Evolutionary conservation across 2,797 vertebrate species (phyloP), one percentile per base, ranked within the genome.

Genomic region (Menidia menidia): DNA sequence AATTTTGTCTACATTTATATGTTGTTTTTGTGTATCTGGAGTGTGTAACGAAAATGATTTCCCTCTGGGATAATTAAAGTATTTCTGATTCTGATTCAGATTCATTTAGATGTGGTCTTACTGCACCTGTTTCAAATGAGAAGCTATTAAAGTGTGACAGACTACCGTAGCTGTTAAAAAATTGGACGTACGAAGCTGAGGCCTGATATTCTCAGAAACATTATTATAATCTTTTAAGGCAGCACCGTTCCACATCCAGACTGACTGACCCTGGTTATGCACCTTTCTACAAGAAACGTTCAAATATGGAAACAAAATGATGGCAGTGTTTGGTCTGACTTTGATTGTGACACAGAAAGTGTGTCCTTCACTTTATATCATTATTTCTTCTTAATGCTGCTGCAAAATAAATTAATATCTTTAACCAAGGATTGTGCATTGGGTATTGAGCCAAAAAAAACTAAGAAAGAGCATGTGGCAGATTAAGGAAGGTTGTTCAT

Each of bases 401-500:
- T 60, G 71, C 61, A 71, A 76, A 82, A 58, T 83, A 69, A 73
- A 79, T 80, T 73, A 68, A 73, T 68, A 84, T 89, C 65, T 84
- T 84, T 54, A 81, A 73, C 75, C 32, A 12, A 60, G 65, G 80
- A 67, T 74, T 75, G 55, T 73, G 72, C 71, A 32, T 16, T 50
- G 81, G 75, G 84, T 83, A 88, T 62, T 76, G 68, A 79, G 86
- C 65, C 65, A 47, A 61, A 60, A 78, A 14, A 55, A 77, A 64
- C 68, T 71, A 85, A 88, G 83, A 81, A 75, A 79, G 82, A 86
- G 76, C 70, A 39, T 60, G 80, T 16, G 73, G 64, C 79, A 87
- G 68, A 89, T 87, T 80, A 91, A 90, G 73, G 13, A 32, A 69
- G 55, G 0, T 44, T 78, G 77, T 76, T 86, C 82, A 83, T 80